Evolutionary conservation across 2,797 vertebrate genomes (phyloP).

Genomic region (Lepidocolaptes lacrymiger): DNA sequence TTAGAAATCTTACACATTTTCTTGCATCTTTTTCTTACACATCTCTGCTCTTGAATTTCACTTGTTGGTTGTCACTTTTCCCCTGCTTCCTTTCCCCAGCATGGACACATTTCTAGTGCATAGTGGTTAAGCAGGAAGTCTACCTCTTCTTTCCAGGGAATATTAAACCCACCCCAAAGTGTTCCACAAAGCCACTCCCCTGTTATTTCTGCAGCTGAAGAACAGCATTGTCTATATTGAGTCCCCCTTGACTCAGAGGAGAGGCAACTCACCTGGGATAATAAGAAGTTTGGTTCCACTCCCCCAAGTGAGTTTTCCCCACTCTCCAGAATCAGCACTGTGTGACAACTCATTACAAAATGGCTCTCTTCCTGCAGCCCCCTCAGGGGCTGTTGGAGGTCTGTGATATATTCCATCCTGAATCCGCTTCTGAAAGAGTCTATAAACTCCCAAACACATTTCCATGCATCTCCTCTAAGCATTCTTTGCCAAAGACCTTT

Average conservation of each 20-base stretch:
- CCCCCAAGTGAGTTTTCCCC: not conserved
- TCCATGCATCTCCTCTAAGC: not conserved
- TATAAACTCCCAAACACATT: not conserved
- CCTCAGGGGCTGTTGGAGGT: not conserved
- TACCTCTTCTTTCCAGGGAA: accelerated
- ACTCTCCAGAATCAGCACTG: not conserved
- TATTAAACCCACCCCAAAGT: not conserved
- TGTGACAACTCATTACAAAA: slow-evolving; percentile 53
- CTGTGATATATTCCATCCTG: not conserved
- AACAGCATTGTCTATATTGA: accelerated
- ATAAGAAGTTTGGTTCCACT: slow-evolving; percentile 56
- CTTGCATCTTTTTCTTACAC: not conserved
- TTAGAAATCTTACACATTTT: not conserved
- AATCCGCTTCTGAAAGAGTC: not conserved
- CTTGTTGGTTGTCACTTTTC: not conserved
- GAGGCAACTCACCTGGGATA: slow-evolving; percentile 39
- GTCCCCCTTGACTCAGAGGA: not conserved
- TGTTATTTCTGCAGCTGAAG: not conserved
- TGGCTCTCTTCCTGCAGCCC: not conserved
- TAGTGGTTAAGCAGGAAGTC: accelerated
- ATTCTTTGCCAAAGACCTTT: not conserved
- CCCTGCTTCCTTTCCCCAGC: not conserved
- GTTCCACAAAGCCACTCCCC: not conserved
- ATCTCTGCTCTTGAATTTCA: not conserved
- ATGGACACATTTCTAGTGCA: not conserved